Evolutionary conservation across 35 echinoderm and acorn worm species (phyloP).

Genomic region (Eucidaris tribuloides): DNA sequence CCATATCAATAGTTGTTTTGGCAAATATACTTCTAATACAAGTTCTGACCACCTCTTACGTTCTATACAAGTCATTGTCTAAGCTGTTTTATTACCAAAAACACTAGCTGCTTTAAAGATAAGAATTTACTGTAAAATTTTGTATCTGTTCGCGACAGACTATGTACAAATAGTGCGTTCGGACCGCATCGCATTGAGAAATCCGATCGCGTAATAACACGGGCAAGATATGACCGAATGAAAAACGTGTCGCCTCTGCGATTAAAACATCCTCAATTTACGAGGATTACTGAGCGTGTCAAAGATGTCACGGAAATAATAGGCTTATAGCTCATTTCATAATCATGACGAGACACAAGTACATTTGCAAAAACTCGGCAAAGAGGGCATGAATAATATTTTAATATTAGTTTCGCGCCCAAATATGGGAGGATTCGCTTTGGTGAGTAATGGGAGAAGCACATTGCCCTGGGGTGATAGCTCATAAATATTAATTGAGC

Average conservation of each 20-base stretch:
- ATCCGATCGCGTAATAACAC: too few species aligned
- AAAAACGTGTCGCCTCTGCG: neutral
- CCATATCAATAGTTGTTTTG: too few species aligned
- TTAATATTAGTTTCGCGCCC: neutral
- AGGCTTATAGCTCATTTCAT: conserved; percentile 15
- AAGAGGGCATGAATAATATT: conserved; percentile 31
- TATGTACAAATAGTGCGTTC: too few species aligned
- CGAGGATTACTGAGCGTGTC: neutral
- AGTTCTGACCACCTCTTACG: neutral
- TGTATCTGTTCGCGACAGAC: neutral
- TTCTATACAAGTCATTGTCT: neutral
- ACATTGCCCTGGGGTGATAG: neutral
- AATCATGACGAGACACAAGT: neutral
- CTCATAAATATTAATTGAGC: conserved; percentile 28
- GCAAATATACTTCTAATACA: too few species aligned
- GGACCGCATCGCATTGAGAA: too few species aligned
- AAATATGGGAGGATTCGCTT: neutral
- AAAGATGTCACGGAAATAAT: neutral
- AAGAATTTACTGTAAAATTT: neutral
- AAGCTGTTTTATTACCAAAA: neutral
- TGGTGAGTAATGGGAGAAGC: neutral
- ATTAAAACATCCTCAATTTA: neutral
- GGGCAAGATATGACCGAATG: conserved; percentile 6
- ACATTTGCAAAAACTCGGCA: neutral
- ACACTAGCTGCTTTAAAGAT: neutral